Evolutionary conservation across 2,797 vertebrate genomes (phyloP).

Genomic region (Enteromius viviparus): DNA sequence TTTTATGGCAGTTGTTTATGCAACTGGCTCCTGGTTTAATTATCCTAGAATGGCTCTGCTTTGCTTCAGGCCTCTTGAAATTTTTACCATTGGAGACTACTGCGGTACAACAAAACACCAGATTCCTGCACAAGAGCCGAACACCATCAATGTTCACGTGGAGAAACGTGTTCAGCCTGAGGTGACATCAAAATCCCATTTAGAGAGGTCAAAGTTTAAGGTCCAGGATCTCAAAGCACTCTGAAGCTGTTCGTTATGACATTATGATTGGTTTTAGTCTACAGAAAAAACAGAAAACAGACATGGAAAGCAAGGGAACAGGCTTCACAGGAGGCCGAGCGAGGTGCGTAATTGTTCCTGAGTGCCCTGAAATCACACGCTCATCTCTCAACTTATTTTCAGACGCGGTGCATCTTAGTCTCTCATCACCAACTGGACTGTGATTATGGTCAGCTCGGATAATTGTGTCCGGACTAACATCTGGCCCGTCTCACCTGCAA

Average conservation of each 20-base stretch:
- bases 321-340: not conserved
- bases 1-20: not conserved
- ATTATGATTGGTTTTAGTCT: not conserved
- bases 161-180: not conserved
- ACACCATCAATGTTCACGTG: not conserved
- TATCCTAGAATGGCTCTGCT: not conserved
- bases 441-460: not conserved
- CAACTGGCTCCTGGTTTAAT: not conserved
- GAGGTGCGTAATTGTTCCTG: not conserved
- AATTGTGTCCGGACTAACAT: conserved; percentile 3
- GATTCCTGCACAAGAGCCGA: not conserved
- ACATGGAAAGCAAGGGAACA: not conserved
- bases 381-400: conserved; percentile 4
- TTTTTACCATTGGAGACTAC: not conserved
- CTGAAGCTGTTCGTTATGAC: not conserved
- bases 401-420: not conserved
- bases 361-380: conserved; percentile 1
- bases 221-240: not conserved
- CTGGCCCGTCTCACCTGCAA: not conserved
- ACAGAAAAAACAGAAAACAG: not conserved
- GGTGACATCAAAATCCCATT: not conserved
- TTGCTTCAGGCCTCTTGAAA: not conserved
- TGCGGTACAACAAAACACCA: not conserved
- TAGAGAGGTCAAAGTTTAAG: not conserved
- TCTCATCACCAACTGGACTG: not conserved